Base-by-base conservation (phyloP, 2,797 vertebrate species). In the Halcyon leucocephala region DNA sequence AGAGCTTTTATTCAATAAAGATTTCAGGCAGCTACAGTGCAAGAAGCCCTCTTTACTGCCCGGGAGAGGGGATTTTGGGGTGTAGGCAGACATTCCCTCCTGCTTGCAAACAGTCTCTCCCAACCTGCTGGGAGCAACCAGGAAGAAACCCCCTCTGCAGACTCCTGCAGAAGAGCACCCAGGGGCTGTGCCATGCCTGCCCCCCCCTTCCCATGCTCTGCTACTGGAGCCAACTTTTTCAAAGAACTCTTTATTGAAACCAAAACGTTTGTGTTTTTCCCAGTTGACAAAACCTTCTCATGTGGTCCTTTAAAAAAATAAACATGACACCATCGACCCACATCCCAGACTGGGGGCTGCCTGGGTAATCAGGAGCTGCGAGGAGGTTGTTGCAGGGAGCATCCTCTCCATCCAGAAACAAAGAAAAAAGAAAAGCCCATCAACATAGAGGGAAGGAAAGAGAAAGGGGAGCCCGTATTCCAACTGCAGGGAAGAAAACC, bases 211-310 rank as follows among this genome's bases (percentile, higher is more conserved):
- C 52, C 2, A 0, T 1, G 7, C 31, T 42, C 78, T 93, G 66
- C 76, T 61, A 51, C 6, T 0, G 77, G 48, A 95, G 55, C 39
- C 51, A 1, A 18, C 3, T 89, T 95, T 96, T 97, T 90, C 87
- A 97, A 98, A 98, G 94, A 98, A 96, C 89, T 96, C 92, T 98
- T 98, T 98, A 98, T 98, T 98, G 96, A 98, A 97, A 98, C 86
- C 55, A 92, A 90, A 91, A 97, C 5, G 16, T 95, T 74, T 94
- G 49, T 89, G 64, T 95, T 97, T 83, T 91, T 92, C 92, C 67
- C 31, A 8, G 90, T 88, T 96, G 97, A 97, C 97, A 97, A 97
- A 97, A 95, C 97, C 94, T 90, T 80, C 95, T 89, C 2, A 2
- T 95, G 90, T 97, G 97, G 97, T 98, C 97, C 97, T 97, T 97